Percentiles rank a stretch among this genome's conserved stretches.
These are phyloP conservation scores for Paratrypauchen microcephalus DNA, from an alignment of 2,797 vertebrate genomes.

Conservation along the genomic window DNA sequence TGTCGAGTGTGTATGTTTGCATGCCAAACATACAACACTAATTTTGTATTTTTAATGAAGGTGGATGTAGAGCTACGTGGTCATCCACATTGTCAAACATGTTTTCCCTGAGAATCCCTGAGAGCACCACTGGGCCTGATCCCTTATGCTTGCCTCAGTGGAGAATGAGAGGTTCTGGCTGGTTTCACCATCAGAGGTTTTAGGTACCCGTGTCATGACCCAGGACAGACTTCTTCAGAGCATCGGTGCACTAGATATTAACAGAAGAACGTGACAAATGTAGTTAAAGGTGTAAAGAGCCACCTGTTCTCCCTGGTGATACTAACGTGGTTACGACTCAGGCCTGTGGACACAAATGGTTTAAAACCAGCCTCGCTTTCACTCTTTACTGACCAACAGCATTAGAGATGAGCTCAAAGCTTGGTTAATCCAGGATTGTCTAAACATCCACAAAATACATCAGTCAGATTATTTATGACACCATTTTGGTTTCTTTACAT, in stretches of 20 bases:
- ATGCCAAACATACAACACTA: neutral
- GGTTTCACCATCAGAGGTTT: neutral
- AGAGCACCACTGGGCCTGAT: neutral
- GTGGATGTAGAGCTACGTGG: neutral
- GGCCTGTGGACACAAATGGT: neutral
- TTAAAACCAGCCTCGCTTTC: neutral
- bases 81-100: neutral
- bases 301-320: neutral
- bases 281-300: neutral
- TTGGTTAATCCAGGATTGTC: neutral
- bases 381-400: neutral
- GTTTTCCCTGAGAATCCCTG: neutral
- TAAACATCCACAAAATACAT: neutral
- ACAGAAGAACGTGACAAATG: no score
- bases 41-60: neutral
- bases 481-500: neutral
- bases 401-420: neutral
- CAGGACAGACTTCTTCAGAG: neutral
- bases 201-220: neutral
- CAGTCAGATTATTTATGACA: neutral
- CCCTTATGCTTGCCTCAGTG: neutral
- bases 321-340: neutral
- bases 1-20: constrained; percentile 50
- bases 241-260: neutral
- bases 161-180: neutral